Evolutionary conservation across 2,113 vertebrate genomes (phyloP).

Genomic region (Colaptes auratus): DNA sequence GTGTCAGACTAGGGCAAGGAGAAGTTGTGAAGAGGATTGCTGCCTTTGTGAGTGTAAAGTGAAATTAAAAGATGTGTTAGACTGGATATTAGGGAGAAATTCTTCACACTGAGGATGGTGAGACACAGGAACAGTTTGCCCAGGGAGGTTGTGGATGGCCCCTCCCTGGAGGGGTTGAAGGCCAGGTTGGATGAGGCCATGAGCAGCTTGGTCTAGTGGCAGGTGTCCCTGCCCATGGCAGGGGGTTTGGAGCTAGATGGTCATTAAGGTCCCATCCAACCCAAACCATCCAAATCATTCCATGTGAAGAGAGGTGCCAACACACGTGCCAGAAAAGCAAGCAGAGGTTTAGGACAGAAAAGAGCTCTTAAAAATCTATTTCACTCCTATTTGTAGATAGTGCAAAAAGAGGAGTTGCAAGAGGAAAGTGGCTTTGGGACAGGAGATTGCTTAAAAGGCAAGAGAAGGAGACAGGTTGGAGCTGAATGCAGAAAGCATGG

Average conservation of each 20-base stretch:
- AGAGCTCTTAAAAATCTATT: not conserved
- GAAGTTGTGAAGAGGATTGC: not conserved
- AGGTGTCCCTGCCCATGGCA: no score
- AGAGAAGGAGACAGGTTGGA: not conserved
- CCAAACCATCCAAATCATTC: no score
- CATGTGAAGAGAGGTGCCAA: not conserved
- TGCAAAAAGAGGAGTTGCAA: not conserved
- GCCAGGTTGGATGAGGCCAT: no score
- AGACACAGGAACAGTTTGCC: no score
- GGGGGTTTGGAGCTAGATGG: no score
- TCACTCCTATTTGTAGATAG: not conserved
- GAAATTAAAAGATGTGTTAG: not conserved
- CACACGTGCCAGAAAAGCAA: accelerated
- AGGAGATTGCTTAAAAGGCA: not conserved
- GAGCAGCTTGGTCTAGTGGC: no score
- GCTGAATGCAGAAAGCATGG: not conserved
- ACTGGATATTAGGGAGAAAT: no score
- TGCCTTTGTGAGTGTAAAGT: not conserved
- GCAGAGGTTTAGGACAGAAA: not conserved
- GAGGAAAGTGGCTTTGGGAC: not conserved
- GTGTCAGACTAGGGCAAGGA: not conserved
- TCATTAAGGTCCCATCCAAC: no score
- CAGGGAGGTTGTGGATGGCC: no score
- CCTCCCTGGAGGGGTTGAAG: no score
- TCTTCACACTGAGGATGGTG: no score